Evolutionary conservation across 2,888 invertebrate species (phyloP).

Genomic region (Diaprepes abbreviatus): DNA sequence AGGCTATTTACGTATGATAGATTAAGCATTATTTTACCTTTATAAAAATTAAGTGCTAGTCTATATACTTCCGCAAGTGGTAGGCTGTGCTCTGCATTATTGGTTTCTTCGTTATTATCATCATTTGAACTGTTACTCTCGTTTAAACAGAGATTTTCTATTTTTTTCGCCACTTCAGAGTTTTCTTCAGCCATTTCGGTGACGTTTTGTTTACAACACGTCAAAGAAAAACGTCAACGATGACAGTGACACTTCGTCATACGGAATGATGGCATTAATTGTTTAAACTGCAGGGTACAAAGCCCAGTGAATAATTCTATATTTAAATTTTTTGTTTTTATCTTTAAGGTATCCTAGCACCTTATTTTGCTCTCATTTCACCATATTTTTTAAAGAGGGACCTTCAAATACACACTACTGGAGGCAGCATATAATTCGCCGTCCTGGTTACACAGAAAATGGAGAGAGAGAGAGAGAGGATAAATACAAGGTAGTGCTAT

Average conservation of each 20-base stretch:
- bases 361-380: no score
- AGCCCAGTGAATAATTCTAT: no score
- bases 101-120: conserved; percentile 56
- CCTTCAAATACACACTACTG: no score
- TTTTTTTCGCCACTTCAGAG: conserved; percentile 61
- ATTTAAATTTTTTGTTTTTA: no score
- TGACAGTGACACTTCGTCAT: neutral
- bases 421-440: no score
- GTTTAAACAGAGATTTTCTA: conserved; percentile 58
- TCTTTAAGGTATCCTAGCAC: no score
- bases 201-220: conserved; percentile 42
- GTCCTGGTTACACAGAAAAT: no score
- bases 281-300: neutral
- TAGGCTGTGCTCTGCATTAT: conserved; percentile 74
- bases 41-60: conserved; percentile 91
- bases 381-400: no score
- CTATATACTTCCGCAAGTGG: conserved; percentile 87
- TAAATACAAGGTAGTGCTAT: no score
- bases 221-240: conserved; percentile 13
- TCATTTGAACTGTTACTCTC: conserved; percentile 46
- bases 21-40: conserved; percentile 89
- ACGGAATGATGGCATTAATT: neutral
- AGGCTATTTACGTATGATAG: neutral
- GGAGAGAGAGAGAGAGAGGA: no score
- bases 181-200: conserved; percentile 54